Evolutionary conservation across 2,888 invertebrate species (phyloP), one percentile per base, ranked within the genome.

Genomic region (Lysandra bellargus): DNA sequence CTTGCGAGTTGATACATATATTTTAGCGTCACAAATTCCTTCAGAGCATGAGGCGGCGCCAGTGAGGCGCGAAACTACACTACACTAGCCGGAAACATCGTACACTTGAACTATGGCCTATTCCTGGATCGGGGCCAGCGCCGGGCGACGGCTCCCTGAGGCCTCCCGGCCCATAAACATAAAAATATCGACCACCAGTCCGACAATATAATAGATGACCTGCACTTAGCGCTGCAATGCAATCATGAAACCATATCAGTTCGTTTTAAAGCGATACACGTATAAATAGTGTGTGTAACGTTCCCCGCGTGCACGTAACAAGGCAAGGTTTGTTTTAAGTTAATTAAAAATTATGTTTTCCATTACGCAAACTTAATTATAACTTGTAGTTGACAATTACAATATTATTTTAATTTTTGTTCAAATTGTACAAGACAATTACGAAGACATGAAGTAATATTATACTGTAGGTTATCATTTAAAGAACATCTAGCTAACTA

Each of bases 31-130:
- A 69, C 64, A 72, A 60, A 44, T 49, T 75, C 40, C 30, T 79
- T 40, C 75, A n/a, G 37, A 53, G 61, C 49, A 33, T 79, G 79
- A 79, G 61, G 79, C 30, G 85, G 86, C 86, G 86, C 85, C 88
- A 85, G 84, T 84, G 81, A 83, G 82, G 85, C 84, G 83, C 85
- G 81, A 83, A 83, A 83, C 83, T 83, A 84, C 82, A 82, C 82
- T 80, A 83, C 82, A 83, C 81, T 81, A 85, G 85, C 88, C 88
- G 89, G 90, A 91, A 88, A 88, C 85, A 85, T 86, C 85, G 88
- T 91, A 90, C 91, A 91, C 92, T 92, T 91, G 92, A 92, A 91
- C 91, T 88, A 89, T 87, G 84, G 88, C 86, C 89, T 90, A 90
- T 90, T 90, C 88, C 89, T 91, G 91, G 91, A 91, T 86, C 86